Evolutionary conservation across 1,140 invertebrate genomes (phyloP).

Genomic region (Coboldia fuscipes): DNA sequence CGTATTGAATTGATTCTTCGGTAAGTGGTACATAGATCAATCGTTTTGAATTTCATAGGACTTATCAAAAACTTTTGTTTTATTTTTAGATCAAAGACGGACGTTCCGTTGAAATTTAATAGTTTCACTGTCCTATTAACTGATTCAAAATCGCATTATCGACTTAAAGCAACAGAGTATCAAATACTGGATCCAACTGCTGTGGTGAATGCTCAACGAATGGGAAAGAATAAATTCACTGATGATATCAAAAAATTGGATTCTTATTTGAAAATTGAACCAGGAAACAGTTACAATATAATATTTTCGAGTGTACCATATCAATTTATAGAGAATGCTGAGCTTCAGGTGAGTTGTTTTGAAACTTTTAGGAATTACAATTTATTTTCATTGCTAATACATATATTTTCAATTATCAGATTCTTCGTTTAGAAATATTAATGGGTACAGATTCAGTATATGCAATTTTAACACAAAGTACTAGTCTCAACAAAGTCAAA

Average conservation of each 20-base stretch:
- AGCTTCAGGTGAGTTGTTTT: conserved; percentile 4
- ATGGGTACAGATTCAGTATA: conserved; percentile 17
- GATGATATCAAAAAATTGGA: conserved; percentile 7
- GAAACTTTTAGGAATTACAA: neutral
- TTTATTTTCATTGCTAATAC: neutral
- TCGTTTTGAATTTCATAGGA: neutral
- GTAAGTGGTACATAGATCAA: conserved; percentile 7
- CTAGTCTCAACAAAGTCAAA: conserved; percentile 8
- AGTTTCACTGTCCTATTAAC: conserved; percentile 13
- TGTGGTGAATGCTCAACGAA: conserved; percentile 5
- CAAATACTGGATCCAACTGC: conserved; percentile 6
- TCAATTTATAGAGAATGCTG: conserved; percentile 19
- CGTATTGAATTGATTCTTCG: conserved; percentile 28
- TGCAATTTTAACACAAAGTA: conserved; percentile 12
- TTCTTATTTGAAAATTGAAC: conserved; percentile 14
- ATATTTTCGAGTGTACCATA: conserved; percentile 13
- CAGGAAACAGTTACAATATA: conserved; percentile 14
- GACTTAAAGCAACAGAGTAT: conserved; percentile 13
- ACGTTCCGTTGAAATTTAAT: conserved; percentile 16
- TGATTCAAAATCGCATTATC: conserved; percentile 13
- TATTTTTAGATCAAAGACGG: conserved; percentile 12
- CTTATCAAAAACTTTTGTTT: neutral
- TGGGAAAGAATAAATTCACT: neutral
- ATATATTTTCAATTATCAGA: conserved; percentile 7
- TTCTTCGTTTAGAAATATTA: conserved; percentile 12